Conservation (phyloP, 2,888 invertebrate species). For the Selenia dentaria region DNA sequence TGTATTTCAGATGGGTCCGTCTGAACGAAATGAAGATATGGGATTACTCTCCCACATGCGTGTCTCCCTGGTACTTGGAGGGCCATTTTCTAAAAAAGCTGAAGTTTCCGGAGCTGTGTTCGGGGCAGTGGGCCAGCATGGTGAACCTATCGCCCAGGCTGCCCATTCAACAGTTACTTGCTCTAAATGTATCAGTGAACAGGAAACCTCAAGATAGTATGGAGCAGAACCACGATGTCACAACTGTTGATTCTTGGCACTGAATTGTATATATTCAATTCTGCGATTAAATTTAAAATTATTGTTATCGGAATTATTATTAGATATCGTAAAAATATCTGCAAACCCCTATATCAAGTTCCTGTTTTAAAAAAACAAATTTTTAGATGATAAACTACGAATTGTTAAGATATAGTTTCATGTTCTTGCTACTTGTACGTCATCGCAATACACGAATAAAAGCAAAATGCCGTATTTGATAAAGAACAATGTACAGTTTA, state of each 20-base stretch:
- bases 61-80: conserved; percentile 89
- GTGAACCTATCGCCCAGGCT: conserved; percentile 87
- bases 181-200: conserved; percentile 77
- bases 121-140: conserved; percentile 93
- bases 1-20: conserved; percentile 86
- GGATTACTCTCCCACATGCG: conserved; percentile 89
- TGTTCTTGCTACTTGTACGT: too few relatives aligned
- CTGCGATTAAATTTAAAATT: too few relatives aligned
- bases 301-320: too few relatives aligned
- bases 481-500: conserved; percentile 5
- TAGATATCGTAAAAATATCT: too few relatives aligned
- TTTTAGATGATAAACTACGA: too few relatives aligned
- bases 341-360: too few relatives aligned
- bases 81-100: conserved; percentile 88
- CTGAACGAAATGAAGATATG: conserved; percentile 87
- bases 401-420: too few relatives aligned
- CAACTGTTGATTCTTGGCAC: conserved; percentile 66
- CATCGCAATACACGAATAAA: too few relatives aligned
- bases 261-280: conserved; percentile 16
- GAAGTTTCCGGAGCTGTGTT: conserved; percentile 89
- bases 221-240: conserved; percentile 73
- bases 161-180: conserved; percentile 81
- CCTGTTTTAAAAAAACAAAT: too few relatives aligned
- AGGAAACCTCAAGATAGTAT: conserved; percentile 78
- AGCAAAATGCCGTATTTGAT: conserved; percentile 4